These are phyloP conservation scores for Capromys pilorides DNA, from an alignment of 2,797 vertebrate species.

Conservation along the genomic window DNA sequence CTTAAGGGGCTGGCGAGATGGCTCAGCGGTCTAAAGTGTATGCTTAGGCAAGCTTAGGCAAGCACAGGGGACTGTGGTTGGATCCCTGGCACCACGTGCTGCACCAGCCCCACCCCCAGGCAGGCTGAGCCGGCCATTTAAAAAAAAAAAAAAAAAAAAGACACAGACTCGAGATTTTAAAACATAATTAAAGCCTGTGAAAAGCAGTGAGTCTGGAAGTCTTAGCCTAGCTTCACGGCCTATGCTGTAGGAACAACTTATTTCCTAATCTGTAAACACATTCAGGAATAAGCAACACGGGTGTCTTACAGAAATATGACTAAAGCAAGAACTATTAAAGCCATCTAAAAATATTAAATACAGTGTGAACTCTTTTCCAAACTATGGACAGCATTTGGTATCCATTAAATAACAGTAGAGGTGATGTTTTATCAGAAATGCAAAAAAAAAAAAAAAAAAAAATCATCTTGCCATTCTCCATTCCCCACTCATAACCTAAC, in stretches of 20 bases:
- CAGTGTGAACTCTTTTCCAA: not conserved
- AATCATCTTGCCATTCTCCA: not conserved
- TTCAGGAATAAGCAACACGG: not conserved
- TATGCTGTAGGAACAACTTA: not conserved
- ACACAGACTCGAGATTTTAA: too few relatives aligned
- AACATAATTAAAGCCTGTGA: not conserved
- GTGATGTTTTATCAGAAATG: not conserved
- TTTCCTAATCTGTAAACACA: slow-evolving; percentile 33
- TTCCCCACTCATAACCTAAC: not conserved
- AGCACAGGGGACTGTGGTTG: too few relatives aligned
- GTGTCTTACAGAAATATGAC: slow-evolving; percentile 48
- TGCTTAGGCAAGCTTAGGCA: too few relatives aligned
- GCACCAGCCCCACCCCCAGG: too few relatives aligned
- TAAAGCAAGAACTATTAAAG: slow-evolving; percentile 14
- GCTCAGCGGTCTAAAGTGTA: too few relatives aligned
- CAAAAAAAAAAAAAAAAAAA: not conserved
- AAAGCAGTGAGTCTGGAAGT: not conserved
- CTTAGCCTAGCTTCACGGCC: not conserved
- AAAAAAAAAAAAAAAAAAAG: too few relatives aligned
- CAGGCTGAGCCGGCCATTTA: too few relatives aligned
- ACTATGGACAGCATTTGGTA: slow-evolving; percentile 22
- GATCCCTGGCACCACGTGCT: too few relatives aligned
- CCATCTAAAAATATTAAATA: slow-evolving; percentile 33
- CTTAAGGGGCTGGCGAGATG: not conserved
- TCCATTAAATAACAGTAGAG: slow-evolving; percentile 25